phyloP scores from a whole-genome alignment of 2,113 vertebrate genomes.

The Catagonus wagneri region DNA sequence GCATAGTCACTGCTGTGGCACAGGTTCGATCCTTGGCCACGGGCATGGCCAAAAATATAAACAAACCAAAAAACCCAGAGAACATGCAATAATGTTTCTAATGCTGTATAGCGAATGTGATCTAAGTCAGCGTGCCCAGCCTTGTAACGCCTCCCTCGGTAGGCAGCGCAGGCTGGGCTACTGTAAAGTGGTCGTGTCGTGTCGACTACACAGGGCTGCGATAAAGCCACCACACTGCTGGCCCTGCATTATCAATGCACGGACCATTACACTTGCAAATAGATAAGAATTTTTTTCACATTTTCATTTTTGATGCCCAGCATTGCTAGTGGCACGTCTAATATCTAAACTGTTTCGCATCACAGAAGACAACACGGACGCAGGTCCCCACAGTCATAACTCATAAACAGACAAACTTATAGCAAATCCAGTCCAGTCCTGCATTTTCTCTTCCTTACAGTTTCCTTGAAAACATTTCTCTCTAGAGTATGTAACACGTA shows the following conservation, averaged over 20 bases:
- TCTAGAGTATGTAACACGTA: background rate
- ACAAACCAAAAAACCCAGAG: too few species aligned
- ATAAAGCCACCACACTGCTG: background rate
- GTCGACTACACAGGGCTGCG: background rate
- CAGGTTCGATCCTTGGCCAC: too few species aligned
- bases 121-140: background rate
- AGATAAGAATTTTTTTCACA: background rate
- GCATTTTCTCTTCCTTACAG: background rate
- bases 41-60: too few species aligned
- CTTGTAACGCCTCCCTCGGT: accelerated
- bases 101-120: background rate
- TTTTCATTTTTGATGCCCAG: background rate
- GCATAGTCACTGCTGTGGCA: too few species aligned
- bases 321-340: too few species aligned
- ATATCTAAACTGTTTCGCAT: background rate
- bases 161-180: background rate
- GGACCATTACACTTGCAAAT: background rate
- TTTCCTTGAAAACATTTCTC: too few species aligned
- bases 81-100: background rate
- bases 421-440: background rate
- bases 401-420: background rate
- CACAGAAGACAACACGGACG: too few species aligned
- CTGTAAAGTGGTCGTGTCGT: background rate
- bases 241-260: accelerated
- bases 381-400: background rate